Evolutionary conservation across 1,140 invertebrate species (phyloP).

Genomic region (Drosophila setifemur): DNA sequence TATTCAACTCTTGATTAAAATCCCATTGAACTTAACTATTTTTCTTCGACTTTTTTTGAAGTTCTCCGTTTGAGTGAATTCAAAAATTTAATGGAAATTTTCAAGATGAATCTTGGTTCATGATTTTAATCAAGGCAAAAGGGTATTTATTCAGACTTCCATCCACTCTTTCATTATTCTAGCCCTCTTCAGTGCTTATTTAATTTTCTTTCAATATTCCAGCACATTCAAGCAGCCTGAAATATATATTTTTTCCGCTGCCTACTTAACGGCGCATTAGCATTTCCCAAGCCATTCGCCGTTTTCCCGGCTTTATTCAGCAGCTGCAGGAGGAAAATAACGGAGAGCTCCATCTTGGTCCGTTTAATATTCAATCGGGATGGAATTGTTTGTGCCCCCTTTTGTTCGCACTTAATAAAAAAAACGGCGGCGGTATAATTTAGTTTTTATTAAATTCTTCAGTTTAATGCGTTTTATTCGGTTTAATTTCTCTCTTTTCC

Average conservation of each 20-base stretch:
- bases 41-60: no score
- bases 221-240: background rate
- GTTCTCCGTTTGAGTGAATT: no score
- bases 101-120: background rate
- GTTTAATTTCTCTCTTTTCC: constrained; percentile 63
- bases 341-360: constrained; percentile 6
- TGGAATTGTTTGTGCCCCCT: constrained; percentile 22
- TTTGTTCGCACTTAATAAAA: background rate
- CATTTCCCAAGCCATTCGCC: constrained; percentile 30
- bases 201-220: constrained; percentile 17
- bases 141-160: background rate
- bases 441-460: constrained; percentile 79
- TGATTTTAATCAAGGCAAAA: constrained; percentile 16
- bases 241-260: constrained; percentile 7
- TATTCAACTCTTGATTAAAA: no score
- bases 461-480: constrained; percentile 76
- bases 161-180: background rate
- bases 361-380: constrained; percentile 47
- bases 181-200: background rate
- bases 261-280: constrained; percentile 47
- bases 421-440: constrained; percentile 39
- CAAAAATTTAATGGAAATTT: no score
- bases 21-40: no score
- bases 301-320: constrained; percentile 4
- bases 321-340: background rate